Percentiles rank a stretch among this genome's conserved stretches.
These are phyloP conservation scores for Drosophila quadrilineata DNA, from an alignment of 1,140 invertebrate species.

Conservation along the genomic window DNA sequence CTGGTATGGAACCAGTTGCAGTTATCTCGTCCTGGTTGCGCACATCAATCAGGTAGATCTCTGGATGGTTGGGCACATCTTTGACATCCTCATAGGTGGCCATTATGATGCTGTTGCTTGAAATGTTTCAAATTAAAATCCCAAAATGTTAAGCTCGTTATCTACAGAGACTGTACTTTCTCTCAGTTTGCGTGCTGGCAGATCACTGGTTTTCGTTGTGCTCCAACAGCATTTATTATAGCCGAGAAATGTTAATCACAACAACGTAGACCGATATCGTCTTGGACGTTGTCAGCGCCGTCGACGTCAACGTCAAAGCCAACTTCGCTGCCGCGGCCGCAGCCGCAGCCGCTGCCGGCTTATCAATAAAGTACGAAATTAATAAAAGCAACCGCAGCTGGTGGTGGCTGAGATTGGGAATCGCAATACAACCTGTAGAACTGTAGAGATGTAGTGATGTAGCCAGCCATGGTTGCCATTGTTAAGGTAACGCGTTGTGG, in stretches of 20 bases:
- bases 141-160: background rate
- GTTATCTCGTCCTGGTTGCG: slow-evolving; percentile 85
- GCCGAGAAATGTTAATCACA: slow-evolving; percentile 12
- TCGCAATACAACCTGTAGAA: slow-evolving; percentile 25
- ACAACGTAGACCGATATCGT: slow-evolving; percentile 1
- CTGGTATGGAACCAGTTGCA: slow-evolving; percentile 85
- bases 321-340: background rate
- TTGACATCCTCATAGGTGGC: slow-evolving; percentile 83
- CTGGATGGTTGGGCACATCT: slow-evolving; percentile 80
- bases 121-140: background rate
- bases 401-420: slow-evolving; percentile 17
- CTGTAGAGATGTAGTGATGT: too few species aligned
- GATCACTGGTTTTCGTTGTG: slow-evolving; percentile 39
- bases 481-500: slow-evolving; percentile 21
- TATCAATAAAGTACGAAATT: slow-evolving; percentile 16
- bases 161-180: slow-evolving; percentile 14
- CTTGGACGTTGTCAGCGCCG: slow-evolving; percentile 6
- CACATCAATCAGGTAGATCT: slow-evolving; percentile 85
- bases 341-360: slow-evolving; percentile 6
- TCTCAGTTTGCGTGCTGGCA: slow-evolving; percentile 17
- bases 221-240: slow-evolving; percentile 47
- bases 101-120: slow-evolving; percentile 28
- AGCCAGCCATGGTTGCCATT: background rate
- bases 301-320: background rate
- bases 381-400: slow-evolving; percentile 36